Conservation (phyloP, 2,888 invertebrate genomes). For the Ischnura elegans region DNA sequence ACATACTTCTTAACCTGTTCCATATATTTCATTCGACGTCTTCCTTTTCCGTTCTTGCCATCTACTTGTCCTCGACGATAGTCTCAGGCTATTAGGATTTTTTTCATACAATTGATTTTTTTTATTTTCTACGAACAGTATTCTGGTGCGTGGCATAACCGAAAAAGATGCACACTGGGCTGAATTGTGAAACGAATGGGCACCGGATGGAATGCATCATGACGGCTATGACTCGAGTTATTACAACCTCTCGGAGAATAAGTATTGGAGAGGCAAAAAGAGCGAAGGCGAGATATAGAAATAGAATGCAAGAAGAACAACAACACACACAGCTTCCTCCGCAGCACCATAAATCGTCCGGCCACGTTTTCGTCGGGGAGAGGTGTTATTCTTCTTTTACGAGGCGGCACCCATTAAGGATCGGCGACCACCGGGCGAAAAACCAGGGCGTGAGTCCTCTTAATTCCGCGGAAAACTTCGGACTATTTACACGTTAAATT, state of each 20-base stretch:
- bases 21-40: too few relatives aligned
- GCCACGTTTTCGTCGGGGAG: not conserved
- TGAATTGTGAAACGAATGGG: not conserved
- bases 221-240: not conserved
- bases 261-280: not conserved
- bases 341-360: not conserved
- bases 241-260: not conserved
- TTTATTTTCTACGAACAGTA: too few relatives aligned
- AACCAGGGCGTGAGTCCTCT: not conserved
- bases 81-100: too few relatives aligned
- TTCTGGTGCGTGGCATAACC: too few relatives aligned
- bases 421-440: not conserved
- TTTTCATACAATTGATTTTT: too few relatives aligned
- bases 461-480: not conserved
- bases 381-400: not conserved
- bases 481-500: not conserved
- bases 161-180: not conserved
- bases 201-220: not conserved
- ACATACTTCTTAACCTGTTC: too few relatives aligned
- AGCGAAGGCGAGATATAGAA: too few relatives aligned
- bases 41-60: too few relatives aligned
- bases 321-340: not conserved
- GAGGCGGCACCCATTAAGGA: not conserved
- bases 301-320: not conserved
- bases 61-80: too few relatives aligned